These are phyloP conservation scores for Cryptophagus acutangulus DNA, from an alignment of 2,888 invertebrate species.

Conservation along the genomic window DNA sequence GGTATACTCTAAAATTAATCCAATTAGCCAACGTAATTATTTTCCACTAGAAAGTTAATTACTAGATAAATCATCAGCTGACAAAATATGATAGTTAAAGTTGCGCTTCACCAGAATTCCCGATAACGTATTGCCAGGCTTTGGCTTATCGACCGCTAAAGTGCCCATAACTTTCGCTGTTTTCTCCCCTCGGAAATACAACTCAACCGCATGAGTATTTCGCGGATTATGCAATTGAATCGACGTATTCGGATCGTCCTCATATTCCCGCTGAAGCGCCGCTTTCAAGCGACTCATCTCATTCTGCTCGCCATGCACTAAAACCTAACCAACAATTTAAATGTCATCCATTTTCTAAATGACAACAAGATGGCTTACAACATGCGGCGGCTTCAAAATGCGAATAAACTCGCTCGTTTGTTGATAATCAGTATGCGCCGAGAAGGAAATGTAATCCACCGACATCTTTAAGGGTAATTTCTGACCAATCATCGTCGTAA, in stretches of 20 bases:
- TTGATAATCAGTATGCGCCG: slow-evolving; percentile 97
- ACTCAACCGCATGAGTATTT: slow-evolving; percentile 88
- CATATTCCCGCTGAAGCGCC: slow-evolving; percentile 89
- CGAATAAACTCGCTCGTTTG: slow-evolving; percentile 97
- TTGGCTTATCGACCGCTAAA: slow-evolving; percentile 78
- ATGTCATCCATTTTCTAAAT: slow-evolving; percentile 2
- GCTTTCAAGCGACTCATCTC: slow-evolving; percentile 97
- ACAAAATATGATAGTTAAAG: slow-evolving; percentile 94
- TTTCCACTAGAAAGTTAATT: slow-evolving; percentile 38
- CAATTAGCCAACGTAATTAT: background rate
- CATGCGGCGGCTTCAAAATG: slow-evolving; percentile 89
- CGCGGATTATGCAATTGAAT: slow-evolving; percentile 88
- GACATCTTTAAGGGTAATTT: slow-evolving; percentile 95
- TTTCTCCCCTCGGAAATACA: slow-evolving; percentile 96
- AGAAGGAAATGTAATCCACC: slow-evolving; percentile 98
- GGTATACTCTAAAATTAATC: slow-evolving; percentile 60
- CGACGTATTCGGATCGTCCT: slow-evolving; percentile 68
- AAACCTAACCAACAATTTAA: slow-evolving; percentile 52
- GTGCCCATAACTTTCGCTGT: slow-evolving; percentile 97
- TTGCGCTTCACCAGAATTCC: slow-evolving; percentile 95
- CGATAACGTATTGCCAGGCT: slow-evolving; percentile 72
- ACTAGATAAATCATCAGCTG: slow-evolving; percentile 87
- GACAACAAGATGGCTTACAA: slow-evolving; percentile 49
- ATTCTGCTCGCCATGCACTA: slow-evolving; percentile 98
- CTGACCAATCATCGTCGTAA: slow-evolving; percentile 91